Conservation (phyloP, 1,140 invertebrate genomes). For the Procambarus virginalis region DNA sequence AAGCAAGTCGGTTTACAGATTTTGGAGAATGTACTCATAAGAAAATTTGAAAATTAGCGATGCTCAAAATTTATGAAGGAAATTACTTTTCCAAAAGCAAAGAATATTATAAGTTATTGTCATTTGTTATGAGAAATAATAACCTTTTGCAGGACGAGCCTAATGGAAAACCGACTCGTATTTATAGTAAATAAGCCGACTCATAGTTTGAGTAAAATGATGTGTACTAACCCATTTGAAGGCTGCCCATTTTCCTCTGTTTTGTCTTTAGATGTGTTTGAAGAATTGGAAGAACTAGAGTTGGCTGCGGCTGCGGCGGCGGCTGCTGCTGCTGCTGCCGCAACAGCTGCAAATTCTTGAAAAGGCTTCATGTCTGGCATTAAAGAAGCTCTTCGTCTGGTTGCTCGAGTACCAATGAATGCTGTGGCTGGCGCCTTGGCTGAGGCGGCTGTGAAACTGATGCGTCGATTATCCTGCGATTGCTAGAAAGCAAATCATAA, state of each 20-base stretch:
- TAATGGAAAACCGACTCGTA: too few relatives aligned
- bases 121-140: too few relatives aligned
- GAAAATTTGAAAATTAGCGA: too few relatives aligned
- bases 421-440: not conserved
- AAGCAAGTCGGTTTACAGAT: too few relatives aligned
- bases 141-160: too few relatives aligned
- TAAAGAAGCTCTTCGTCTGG: slow-evolving; percentile 17
- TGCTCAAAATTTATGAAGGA: too few relatives aligned
- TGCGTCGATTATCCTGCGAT: not conserved
- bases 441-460: not conserved
- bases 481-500: not conserved
- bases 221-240: not conserved
- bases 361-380: slow-evolving; percentile 34
- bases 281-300: not conserved
- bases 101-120: too few relatives aligned
- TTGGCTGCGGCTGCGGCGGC: not conserved
- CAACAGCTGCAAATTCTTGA: slow-evolving; percentile 2
- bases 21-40: too few relatives aligned
- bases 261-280: not conserved
- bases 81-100: too few relatives aligned
- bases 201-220: not conserved
- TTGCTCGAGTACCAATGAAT: not conserved
- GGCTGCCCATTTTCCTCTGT: not conserved
- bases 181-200: too few relatives aligned
- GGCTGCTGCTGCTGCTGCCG: not conserved